Evolutionary conservation across 92 coral and sea anemone species (phyloP), one percentile per base, ranked within the genome.

Genomic region (Parazoanthus swiftii): DNA sequence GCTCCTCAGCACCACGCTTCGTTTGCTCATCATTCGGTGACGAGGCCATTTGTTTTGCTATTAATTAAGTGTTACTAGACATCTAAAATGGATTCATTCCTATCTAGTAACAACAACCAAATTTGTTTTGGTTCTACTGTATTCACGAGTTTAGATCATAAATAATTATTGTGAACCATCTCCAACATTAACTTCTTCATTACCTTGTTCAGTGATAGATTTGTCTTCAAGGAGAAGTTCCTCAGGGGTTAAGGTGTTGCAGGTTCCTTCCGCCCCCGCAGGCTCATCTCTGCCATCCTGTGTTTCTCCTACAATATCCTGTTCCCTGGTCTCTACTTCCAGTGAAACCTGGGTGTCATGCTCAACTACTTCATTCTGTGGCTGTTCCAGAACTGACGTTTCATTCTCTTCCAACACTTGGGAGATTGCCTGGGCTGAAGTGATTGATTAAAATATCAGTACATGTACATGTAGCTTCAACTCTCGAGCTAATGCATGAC

Each of bases 341-440:
- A 42, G 37, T 25, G 42, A 70, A 26, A 58, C 23, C 2, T 33
- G 87, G 25, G 79, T 71, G 44, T 71, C 67, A n/a, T 43, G 79
- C 44, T 18, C 79, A 33, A 33, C n/a, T 14, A 44, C 54, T 4
- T 84, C 68, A 33, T 84, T 73, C 23, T 72, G 77, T 25, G 77
- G 26, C 35, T 84, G 66, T 23, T 72, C 66, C n/a, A 50, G 38
- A 43, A 25, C 68, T 84, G 78, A 18, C 23, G 14, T 35, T 54
- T 71, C 87, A 84, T 43, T 48, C 66, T 71, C 79, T 71, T 84
- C 87, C 79, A 84, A 43, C 65, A 84, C 15, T 48, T 84, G 87
- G 43, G 87, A 42, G 79, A 84, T 48, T 84, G 87, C 87, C 26
- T 84, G 87, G 39, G 87, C 87, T 84, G 68, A 44, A 48, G 25